A percentile compares a stretch with the other conserved stretches of the same genome.
Conservation (phyloP, 2,888 invertebrate species). For the Pinctada fucata region DNA sequence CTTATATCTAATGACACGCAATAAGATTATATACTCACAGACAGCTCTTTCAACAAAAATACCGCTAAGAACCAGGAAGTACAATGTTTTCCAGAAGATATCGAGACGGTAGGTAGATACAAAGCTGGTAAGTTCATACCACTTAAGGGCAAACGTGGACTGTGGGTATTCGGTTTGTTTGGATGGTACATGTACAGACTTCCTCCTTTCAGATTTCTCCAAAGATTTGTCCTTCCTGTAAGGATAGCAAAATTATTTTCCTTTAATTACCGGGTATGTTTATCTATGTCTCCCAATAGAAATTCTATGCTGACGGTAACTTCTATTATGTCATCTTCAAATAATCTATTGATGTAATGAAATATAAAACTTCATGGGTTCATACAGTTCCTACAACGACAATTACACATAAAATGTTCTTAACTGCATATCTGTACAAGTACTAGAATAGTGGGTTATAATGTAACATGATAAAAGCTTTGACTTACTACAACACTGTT, state of each 20-base stretch:
- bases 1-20: neutral
- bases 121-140: constrained; percentile 59
- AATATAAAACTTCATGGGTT: too few species aligned
- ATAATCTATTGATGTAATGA: too few species aligned
- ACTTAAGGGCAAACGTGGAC: constrained; percentile 36
- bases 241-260: neutral
- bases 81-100: constrained; percentile 81
- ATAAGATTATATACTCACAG: constrained; percentile 53
- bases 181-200: constrained; percentile 35
- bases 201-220: constrained; percentile 12
- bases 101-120: constrained; percentile 80
- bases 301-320: too few species aligned
- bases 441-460: too few species aligned
- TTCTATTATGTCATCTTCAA: too few species aligned
- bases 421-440: too few species aligned
- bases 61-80: constrained; percentile 79
- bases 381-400: too few species aligned
- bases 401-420: too few species aligned
- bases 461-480: too few species aligned
- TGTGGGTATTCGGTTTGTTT: constrained; percentile 36
- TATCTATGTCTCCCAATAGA: too few species aligned
- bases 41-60: constrained; percentile 79
- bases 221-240: constrained; percentile 24
- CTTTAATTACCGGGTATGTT: too few species aligned
- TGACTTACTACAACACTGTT: too few species aligned